Base-by-base conservation (phyloP, 2,113 vertebrate species). In the Peromyscus maniculatus region DNA sequence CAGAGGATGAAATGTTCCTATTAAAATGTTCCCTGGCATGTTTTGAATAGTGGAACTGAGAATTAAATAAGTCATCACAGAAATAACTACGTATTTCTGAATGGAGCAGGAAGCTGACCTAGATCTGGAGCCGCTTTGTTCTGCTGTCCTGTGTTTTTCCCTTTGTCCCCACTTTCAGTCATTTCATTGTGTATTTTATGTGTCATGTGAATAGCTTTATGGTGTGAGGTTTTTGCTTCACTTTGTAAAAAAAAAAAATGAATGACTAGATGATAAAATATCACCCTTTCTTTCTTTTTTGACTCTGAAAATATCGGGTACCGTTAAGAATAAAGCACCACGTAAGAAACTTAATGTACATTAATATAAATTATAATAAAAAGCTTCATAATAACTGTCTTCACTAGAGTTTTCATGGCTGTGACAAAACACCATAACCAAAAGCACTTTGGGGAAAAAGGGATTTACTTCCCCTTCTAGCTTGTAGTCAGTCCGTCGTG, bases 341-440 rank as follows among this genome's bases (percentile, higher is more conserved):
- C 79, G 36, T 66, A 57, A 64, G 24, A 71, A 75, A 57, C 75
- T 91, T 28, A 26, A 75, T 13, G 87, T 69, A 9, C 39, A 57
- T 64, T 78, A 36, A 90, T 43, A 13, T 55, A 36, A 79, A 91
- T 77, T 74, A 77, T 52, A 94, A 93, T 67, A 55, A 91, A 90
- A 91, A 59, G 39, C 33, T 13, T 87, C 36, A 87, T 69, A 87
- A 49, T 87, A 67, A 52, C 43, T 52, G 6, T 52, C 22, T 72
- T 91, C 12, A 28, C 10, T 64, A 43, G 57, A 43, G 26, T 46
- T 86, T 66, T 26, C 26, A 46, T 21, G 5, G 2, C 33, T 59
- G 8, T 66, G 83, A 31, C 28, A 46, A 83, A 84, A 31, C n/a
- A 64, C 57, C 24, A 64, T 43, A 84, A 66, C 8, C 24, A 31